Conservation (phyloP, 2,797 vertebrate species). For the Eptatretus atami region DNA sequence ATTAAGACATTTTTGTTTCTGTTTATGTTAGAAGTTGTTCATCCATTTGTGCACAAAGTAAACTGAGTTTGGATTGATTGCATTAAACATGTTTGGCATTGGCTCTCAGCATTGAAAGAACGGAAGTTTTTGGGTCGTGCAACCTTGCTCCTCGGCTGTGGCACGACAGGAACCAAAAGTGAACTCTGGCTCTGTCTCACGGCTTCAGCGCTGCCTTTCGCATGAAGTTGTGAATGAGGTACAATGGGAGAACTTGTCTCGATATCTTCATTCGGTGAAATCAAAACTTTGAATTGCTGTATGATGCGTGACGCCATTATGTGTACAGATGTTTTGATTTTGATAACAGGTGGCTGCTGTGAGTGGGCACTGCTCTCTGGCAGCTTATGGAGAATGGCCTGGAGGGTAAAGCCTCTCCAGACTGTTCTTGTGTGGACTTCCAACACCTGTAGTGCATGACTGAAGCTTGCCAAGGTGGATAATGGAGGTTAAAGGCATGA, state of each 20-base stretch:
- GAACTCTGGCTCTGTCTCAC: conserved; percentile 76
- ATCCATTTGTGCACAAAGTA: no score
- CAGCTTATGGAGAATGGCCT: conserved; percentile 94
- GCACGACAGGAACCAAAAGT: conserved; percentile 97
- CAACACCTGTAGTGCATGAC: conserved; percentile 89
- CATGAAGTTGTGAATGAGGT: conserved; percentile 98
- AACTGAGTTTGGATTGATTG: conserved; percentile 8
- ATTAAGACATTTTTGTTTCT: no score
- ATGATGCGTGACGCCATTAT: neutral
- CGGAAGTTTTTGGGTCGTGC: conserved; percentile 93
- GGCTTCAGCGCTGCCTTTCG: conserved; percentile 93
- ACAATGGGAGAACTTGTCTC: conserved; percentile 9
- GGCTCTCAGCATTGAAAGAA: conserved; percentile 54
- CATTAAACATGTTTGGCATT: neutral
- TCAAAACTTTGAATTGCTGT: neutral
- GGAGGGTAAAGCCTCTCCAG: conserved; percentile 85
- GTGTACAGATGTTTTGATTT: neutral
- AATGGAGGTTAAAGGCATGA: neutral
- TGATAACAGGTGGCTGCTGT: conserved; percentile 46
- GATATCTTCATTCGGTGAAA: neutral
- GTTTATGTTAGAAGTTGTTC: no score
- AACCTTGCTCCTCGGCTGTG: conserved; percentile 93
- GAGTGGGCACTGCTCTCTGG: conserved; percentile 98
- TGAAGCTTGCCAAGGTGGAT: conserved; percentile 35
- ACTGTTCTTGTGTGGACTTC: conserved; percentile 87